Percentiles rank a stretch among this genome's conserved stretches.
Evolutionary conservation across 2,113 vertebrate species (phyloP).

Genomic region (Sapayoa aenigma): DNA sequence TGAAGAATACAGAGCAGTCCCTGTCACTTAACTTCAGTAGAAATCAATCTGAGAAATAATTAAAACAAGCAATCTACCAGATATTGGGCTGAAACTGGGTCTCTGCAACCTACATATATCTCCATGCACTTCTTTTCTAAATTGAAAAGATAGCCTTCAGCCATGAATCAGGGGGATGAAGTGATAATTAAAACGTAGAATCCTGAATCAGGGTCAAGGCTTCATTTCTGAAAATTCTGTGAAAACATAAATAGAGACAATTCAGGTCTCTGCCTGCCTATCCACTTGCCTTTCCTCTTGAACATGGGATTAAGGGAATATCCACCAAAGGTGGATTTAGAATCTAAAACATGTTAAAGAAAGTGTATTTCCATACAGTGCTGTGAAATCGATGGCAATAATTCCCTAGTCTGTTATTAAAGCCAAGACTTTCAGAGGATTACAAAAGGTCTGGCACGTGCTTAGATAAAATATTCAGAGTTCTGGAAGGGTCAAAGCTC

Average conservation of each 20-base stretch:
- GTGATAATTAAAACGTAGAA: background rate
- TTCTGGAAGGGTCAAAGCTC: background rate
- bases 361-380: background rate
- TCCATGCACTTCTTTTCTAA: background rate
- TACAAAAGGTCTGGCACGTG: background rate
- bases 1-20: background rate
- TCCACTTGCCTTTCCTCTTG: background rate
- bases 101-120: background rate
- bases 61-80: background rate
- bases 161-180: background rate
- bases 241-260: background rate
- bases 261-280: background rate
- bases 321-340: background rate
- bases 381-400: background rate
- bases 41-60: conserved; percentile 35
- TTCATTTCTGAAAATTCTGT: background rate
- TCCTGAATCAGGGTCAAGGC: background rate
- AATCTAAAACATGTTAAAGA: background rate
- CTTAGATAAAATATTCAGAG: background rate
- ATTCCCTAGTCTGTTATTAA: background rate
- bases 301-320: background rate
- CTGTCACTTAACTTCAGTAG: background rate
- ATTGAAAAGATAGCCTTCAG: background rate
- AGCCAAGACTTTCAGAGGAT: background rate
- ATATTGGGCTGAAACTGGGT: background rate